Evolutionary conservation across 2,113 vertebrate genomes (phyloP), one percentile per base, ranked within the genome.

Genomic region (Cyrtonyx montezumae): DNA sequence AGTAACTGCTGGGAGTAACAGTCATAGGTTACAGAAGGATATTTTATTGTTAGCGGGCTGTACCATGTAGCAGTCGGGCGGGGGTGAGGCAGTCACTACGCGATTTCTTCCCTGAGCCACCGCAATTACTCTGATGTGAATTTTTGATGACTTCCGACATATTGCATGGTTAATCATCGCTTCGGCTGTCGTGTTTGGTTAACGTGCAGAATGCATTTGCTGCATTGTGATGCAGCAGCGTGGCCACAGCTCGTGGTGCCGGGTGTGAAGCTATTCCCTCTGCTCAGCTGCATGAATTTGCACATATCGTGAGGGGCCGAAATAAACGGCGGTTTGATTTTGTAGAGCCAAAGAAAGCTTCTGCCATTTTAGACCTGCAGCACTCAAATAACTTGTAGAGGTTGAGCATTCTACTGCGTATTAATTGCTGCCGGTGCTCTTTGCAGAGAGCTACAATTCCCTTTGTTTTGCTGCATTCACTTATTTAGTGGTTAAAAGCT

Each of bases 111-210:
- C 97, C 97, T 0, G 8, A 97, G 96, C 98, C 98, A 98, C 98
- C 98, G 98, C 98, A 99, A 99, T 99, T 99, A 99, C 98, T 98
- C 98, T 98, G 99, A 99, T 99, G 99, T 98, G 98, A 98, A 98
- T 98, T 98, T 98, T 97, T 99, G 98, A 99, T 99, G 98, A 99
- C 98, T 99, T 99, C 99, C 98, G 98, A 99, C 98, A 99, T 99
- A 98, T 98, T 99, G 99, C 98, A 98, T 98, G 98, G 98, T 98
- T 99, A 99, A 99, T 99, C 98, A 98, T 98, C 96, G 87, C 98
- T 98, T 99, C 98, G 98, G 99, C 98, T 98, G 98, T 99, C 99
- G 99, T 99, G 98, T 99, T 98, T 98, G 98, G 98, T 99, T 99
- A 99, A 98, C 98, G 98, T 98, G 98, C 98, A 98, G 98, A 98